Evolutionary conservation across 2,888 invertebrate genomes (phyloP), one percentile per base, ranked within the genome.

Genomic region (Halocaridina rubra): DNA sequence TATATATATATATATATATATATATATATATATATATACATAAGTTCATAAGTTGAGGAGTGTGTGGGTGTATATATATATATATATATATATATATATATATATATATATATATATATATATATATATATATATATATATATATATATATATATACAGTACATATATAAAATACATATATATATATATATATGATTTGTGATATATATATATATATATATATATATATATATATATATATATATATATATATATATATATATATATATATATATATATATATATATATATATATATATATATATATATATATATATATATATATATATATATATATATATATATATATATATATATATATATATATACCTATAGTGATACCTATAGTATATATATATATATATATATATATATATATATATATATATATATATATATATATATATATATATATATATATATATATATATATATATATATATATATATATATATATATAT

Each of bases 311-410:
- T 77, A 77, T 77, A 61, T 77, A 77, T 61, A 77, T 77, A 77
- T 77, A 77, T 57, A 77, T 77, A 77, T 77, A 77, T 77, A 77
- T 77, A 77, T 77, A 77, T 77, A 77, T 77, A 77, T 77, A 77
- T 77, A 77, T 77, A 77, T 77, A 77, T 77, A 77, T 77, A 77
- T 77, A 77, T 77, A 61, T 77, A 77, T 77, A 77, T 77, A 77
- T 77, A 77, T 77, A 61, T 1, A 32, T 13, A 61, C 57, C 46
- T 76, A 76, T 76, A 76, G 46, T 57, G 46, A 76, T 76, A 76
- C 57, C 46, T 76, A 57, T 76, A 76, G n/a, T 76, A 76, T 76
- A 76, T 76, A 76, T 76, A 76, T 76, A 76, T 76, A 76, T 76
- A 76, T 76, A 76, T 76, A 76, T 76, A 76, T 76, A 76, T 57